phyloP scores from a whole-genome alignment of 2,113 vertebrate genomes.

The Carassius gibelio region DNA sequence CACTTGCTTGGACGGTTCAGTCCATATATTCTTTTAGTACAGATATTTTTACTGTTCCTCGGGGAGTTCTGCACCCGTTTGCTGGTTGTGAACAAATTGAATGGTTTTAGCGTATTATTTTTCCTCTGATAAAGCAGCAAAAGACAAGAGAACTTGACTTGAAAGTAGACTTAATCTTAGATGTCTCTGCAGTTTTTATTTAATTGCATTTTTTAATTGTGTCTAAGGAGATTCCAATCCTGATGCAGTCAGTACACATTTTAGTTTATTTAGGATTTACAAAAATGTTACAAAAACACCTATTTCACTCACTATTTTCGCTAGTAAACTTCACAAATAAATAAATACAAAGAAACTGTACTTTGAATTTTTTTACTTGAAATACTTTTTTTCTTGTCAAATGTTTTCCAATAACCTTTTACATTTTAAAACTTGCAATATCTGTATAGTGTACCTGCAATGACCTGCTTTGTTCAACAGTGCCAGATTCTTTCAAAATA shows the following conservation, averaged over 20 bases:
- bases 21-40: conserved; percentile 20
- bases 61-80: conserved; percentile 4
- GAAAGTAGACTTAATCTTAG: background rate
- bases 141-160: background rate
- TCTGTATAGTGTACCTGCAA: background rate
- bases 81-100: background rate
- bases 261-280: background rate
- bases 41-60: conserved; percentile 32
- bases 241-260: background rate
- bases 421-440: background rate
- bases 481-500: background rate
- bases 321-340: background rate
- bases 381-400: too few relatives aligned
- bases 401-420: background rate
- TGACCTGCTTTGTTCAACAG: background rate
- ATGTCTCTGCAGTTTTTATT: background rate
- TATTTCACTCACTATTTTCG: too few relatives aligned
- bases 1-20: conserved; percentile 11
- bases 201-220: background rate
- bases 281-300: too few relatives aligned
- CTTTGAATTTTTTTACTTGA: too few relatives aligned
- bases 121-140: background rate
- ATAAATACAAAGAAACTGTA: background rate
- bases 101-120: background rate
- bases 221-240: background rate